Base-by-base conservation (phyloP, 2,888 invertebrate genomes). In the Iselma pallidipennis region DNA sequence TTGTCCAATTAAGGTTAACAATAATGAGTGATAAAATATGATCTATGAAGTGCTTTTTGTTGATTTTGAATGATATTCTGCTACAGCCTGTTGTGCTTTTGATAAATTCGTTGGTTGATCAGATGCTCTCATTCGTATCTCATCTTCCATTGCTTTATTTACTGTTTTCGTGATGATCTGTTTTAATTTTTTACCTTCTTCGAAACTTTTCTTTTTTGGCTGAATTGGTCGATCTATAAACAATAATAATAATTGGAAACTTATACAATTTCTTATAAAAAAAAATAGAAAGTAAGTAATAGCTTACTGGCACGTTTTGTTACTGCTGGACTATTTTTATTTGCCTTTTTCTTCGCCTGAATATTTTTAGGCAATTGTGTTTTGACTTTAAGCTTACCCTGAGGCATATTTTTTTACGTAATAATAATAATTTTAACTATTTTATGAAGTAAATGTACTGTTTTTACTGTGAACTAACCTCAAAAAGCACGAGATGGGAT, bases 381-480 rank as follows among this genome's bases (percentile, higher is more conserved):
- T 77, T 89, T 89, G 0, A 87, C 85, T 83, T 89, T 89, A 66
- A 88, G 76, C 76, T 89, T 89, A 50, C 89, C 89, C 81, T 90
- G 89, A 26, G 89, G 86, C 89, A 90, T 90, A n/a, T 64, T 71
- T 42, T 16, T 9, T 9, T 10, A 42, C 10, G 3, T 6, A 42
- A 16, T 42, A 2, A 7, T 7, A 16, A 33, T 6, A 33, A 33
- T 29, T 12, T 33, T 33, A 33, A 33, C n/a, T n/a, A n/a, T n/a
- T n/a, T n/a, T n/a, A n/a, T n/a, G n/a, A n/a, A n/a, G n/a, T n/a
- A n/a, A n/a, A n/a, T n/a, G n/a, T n/a, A n/a, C n/a, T n/a, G n/a
- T n/a, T n/a, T n/a, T n/a, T n/a, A n/a, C n/a, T n/a, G n/a, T n/a
- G n/a, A n/a, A n/a, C n/a, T n/a, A n/a, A n/a, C n/a, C n/a, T n/a